phyloP scores from a whole-genome alignment of 2,797 vertebrate species.

The Telmatherina bonti region DNA sequence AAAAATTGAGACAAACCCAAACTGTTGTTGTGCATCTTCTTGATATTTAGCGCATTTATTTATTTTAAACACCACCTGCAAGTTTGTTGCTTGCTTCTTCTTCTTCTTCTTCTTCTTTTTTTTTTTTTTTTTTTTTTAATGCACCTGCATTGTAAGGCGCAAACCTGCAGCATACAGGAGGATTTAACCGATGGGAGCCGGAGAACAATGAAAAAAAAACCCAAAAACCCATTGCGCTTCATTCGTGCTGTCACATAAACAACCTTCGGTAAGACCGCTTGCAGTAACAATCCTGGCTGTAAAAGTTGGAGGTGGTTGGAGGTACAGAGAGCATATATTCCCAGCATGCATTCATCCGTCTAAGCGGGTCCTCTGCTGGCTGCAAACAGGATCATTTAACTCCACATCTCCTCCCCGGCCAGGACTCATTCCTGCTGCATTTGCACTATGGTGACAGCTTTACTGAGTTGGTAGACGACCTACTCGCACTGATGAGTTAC shows the following conservation, averaged over 20 bases:
- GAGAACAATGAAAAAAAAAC: constrained; percentile 38
- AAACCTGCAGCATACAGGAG: constrained; percentile 14
- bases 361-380: constrained; percentile 37
- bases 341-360: constrained; percentile 14
- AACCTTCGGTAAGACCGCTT: constrained; percentile 15
- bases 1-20: constrained; percentile 34
- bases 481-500: constrained; percentile 72
- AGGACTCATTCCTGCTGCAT: constrained; percentile 79
- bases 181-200: constrained; percentile 26
- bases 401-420: constrained; percentile 62
- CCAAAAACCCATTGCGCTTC: not conserved
- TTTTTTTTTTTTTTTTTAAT: constrained; percentile 28
- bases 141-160: constrained; percentile 42
- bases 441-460: constrained; percentile 82
- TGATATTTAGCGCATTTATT: not conserved
- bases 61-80: not conserved
- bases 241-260: constrained; percentile 30
- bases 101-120: constrained; percentile 20
- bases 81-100: not conserved
- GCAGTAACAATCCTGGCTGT: constrained; percentile 13
- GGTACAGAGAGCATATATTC: not conserved
- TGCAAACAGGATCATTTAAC: constrained; percentile 47
- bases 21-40: not conserved
- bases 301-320: constrained; percentile 30
- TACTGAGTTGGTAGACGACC: constrained; percentile 74